Conservation (phyloP, 2,888 invertebrate species). For the Neocrepidodera transversa region DNA sequence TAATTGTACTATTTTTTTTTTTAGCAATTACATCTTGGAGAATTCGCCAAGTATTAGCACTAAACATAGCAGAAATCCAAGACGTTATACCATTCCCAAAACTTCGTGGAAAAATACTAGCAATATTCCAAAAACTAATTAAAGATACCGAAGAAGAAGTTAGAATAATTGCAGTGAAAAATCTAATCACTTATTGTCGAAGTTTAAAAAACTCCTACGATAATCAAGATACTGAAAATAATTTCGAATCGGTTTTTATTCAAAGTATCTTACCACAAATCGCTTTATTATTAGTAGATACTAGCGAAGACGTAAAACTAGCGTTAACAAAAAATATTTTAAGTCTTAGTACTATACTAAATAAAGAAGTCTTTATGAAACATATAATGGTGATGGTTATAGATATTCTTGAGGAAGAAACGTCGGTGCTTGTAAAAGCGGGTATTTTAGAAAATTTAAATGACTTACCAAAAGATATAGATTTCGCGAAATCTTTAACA, state of each 20-base stretch:
- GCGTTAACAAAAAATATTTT: slow-evolving; percentile 51
- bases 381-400: slow-evolving; percentile 52
- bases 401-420: slow-evolving; percentile 51
- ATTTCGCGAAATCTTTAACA: slow-evolving; percentile 45
- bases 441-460: slow-evolving; percentile 54
- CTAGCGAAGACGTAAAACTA: slow-evolving; percentile 48
- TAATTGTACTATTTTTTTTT: slow-evolving; percentile 38
- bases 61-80: slow-evolving; percentile 48
- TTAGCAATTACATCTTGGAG: slow-evolving; percentile 53
- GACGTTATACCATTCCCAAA: slow-evolving; percentile 43
- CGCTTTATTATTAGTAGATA: slow-evolving; percentile 46
- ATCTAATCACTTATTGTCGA: slow-evolving; percentile 48
- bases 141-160: slow-evolving; percentile 52
- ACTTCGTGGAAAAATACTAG: slow-evolving; percentile 47
- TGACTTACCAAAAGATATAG: slow-evolving; percentile 51
- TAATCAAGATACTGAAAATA: slow-evolving; percentile 38
- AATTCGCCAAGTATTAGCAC: slow-evolving; percentile 50
- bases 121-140: slow-evolving; percentile 49
- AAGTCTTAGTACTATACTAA: slow-evolving; percentile 47
- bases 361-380: slow-evolving; percentile 49
- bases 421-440: slow-evolving; percentile 50
- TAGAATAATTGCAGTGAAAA: slow-evolving; percentile 47
- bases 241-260: slow-evolving; percentile 51
- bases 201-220: slow-evolving; percentile 47
- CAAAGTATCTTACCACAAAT: slow-evolving; percentile 50